phyloP scores from a whole-genome alignment of 2,113 vertebrate genomes.

The Euleptes europaea region DNA sequence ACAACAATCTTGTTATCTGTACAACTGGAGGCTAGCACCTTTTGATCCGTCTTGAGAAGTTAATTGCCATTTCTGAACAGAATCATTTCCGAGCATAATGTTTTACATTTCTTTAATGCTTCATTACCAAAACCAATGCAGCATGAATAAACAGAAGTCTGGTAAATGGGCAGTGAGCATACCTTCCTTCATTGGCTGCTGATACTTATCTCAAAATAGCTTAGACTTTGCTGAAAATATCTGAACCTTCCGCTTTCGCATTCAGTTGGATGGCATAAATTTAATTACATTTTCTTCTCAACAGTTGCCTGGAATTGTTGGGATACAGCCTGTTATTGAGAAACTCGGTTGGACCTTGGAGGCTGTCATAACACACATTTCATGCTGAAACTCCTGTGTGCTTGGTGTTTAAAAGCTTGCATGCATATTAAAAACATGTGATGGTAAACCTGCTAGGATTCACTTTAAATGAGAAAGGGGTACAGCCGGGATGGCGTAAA shows the following conservation, averaged over 20 bases:
- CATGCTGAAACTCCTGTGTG: too few species aligned
- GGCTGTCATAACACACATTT: slow-evolving; percentile 1
- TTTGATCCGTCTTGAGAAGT: slow-evolving; percentile 6
- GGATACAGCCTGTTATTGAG: not conserved
- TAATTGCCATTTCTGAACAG: slow-evolving; percentile 29
- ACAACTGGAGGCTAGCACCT: not conserved
- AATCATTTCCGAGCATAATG: not conserved
- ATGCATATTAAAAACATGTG: too few species aligned
- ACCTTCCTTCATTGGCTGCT: not conserved
- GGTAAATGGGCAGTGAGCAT: slow-evolving; percentile 47
- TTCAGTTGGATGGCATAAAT: slow-evolving; percentile 24
- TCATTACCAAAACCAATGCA: slow-evolving; percentile 58
- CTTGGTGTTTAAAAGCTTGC: not conserved
- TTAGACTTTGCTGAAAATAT: slow-evolving; percentile 51
- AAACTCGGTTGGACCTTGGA: not conserved
- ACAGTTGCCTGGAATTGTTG: not conserved
- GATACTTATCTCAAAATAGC: not conserved
- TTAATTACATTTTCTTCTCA: not conserved
- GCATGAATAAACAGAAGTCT: slow-evolving; percentile 37
- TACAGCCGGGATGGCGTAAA: too few species aligned
- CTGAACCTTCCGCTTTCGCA: slow-evolving; percentile 24
- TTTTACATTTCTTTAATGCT: slow-evolving; percentile 45
- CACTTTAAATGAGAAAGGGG: too few species aligned
- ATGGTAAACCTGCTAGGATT: too few species aligned
- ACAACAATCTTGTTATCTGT: not conserved